These are phyloP conservation scores for Tuta absoluta DNA, from an alignment of 2,888 invertebrate genomes.

Conservation along the genomic window DNA sequence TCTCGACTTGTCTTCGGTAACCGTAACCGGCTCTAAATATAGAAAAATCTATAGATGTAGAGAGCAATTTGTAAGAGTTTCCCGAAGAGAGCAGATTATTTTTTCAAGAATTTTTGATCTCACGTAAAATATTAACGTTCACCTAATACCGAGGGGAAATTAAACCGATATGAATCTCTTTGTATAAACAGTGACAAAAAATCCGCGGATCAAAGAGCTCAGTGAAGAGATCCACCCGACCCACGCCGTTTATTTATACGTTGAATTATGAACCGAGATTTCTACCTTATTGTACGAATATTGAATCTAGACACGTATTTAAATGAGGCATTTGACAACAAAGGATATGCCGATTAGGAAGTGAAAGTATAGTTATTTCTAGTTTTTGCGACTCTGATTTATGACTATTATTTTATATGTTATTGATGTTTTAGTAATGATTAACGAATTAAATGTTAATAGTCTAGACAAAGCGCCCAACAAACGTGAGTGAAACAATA, in stretches of 20 bases:
- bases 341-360: not conserved
- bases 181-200: conserved; percentile 50
- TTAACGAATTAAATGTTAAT: not conserved
- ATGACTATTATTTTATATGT: not conserved
- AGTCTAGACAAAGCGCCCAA: not conserved
- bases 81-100: conserved; percentile 56
- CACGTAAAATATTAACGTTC: conserved; percentile 66
- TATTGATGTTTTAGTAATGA: conserved; percentile 3
- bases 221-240: conserved; percentile 32
- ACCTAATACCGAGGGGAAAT: conserved; percentile 64
- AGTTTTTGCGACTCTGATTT: not conserved
- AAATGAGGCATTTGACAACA: conserved; percentile 6
- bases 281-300: conserved; percentile 19
- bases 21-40: conserved; percentile 49
- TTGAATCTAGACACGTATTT: not conserved
- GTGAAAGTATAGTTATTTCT: not conserved
- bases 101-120: conserved; percentile 56
- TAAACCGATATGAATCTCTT: conserved; percentile 61
- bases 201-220: conserved; percentile 39
- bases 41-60: conserved; percentile 53
- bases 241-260: conserved; percentile 35
- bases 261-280: conserved; percentile 35
- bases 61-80: conserved; percentile 54
- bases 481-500: conserved; percentile 16
- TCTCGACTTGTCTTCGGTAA: conserved; percentile 59